These are phyloP conservation scores for Anolis apletophallus DNA, from an alignment of 2,797 vertebrate genomes.

Conservation along the genomic window DNA sequence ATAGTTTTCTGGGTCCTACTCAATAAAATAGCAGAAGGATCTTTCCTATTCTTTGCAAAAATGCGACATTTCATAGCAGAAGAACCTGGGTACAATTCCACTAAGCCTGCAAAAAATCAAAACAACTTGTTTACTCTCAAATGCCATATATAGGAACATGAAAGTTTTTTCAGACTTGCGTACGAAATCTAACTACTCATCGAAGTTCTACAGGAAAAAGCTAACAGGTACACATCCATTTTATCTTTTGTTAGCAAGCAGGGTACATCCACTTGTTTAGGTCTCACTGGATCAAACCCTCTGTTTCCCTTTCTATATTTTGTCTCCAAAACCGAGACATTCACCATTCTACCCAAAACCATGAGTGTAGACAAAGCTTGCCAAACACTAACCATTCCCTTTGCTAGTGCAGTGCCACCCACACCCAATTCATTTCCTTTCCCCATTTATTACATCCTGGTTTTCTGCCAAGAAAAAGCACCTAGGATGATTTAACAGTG, in stretches of 20 bases:
- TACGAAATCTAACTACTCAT: neutral
- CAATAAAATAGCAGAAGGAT: neutral
- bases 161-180: neutral
- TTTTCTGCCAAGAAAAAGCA: neutral
- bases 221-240: neutral
- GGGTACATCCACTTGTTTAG: neutral
- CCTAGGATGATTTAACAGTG: neutral
- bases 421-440: neutral
- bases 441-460: neutral
- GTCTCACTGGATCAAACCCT: neutral
- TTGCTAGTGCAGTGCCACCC: neutral
- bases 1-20: neutral
- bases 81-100: neutral
- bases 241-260: neutral
- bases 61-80: neutral
- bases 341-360: neutral
- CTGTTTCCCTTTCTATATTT: neutral
- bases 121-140: neutral
- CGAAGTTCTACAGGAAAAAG: too few species aligned
- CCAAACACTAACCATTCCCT: neutral
- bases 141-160: neutral
- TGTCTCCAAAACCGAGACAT: neutral
- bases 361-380: neutral
- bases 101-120: neutral
- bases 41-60: neutral